A percentile compares a stretch with the other conserved stretches of the same genome.
These are phyloP conservation scores for Trissolcus basalis DNA, from an alignment of 1,140 invertebrate species.

Conservation along the genomic window DNA sequence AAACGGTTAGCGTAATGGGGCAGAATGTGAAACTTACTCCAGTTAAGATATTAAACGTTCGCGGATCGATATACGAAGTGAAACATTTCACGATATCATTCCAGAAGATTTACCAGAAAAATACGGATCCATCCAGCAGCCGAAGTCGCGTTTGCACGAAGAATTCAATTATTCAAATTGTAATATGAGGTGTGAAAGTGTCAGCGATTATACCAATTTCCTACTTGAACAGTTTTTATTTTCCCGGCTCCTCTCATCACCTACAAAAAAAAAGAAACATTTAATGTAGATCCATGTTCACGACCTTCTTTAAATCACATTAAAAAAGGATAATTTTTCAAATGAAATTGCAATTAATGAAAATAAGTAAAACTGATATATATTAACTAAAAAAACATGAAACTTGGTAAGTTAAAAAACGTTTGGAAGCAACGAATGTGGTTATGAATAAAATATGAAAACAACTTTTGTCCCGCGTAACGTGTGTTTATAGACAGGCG, in stretches of 20 bases:
- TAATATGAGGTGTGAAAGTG: slow-evolving; percentile 28
- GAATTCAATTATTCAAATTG: slow-evolving; percentile 40
- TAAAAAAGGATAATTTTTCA: too few relatives aligned
- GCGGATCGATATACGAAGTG: slow-evolving; percentile 58
- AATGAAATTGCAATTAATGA: too few relatives aligned
- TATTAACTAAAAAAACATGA: neutral
- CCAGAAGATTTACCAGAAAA: slow-evolving; percentile 54
- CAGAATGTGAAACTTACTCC: slow-evolving; percentile 70
- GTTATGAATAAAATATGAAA: slow-evolving; percentile 54
- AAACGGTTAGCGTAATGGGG: slow-evolving; percentile 69
- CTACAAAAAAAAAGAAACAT: too few relatives aligned
- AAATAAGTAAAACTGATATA: too few relatives aligned
- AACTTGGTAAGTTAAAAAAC: slow-evolving; percentile 21
- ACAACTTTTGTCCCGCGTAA: slow-evolving; percentile 44
- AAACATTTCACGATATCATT: slow-evolving; percentile 60
- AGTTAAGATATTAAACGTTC: slow-evolving; percentile 67
- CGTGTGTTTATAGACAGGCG: slow-evolving; percentile 51
- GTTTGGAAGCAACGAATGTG: slow-evolving; percentile 41
- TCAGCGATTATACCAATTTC: slow-evolving; percentile 40
- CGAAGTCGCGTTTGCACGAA: slow-evolving; percentile 36
- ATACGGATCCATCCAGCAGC: slow-evolving; percentile 47
- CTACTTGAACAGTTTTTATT: slow-evolving; percentile 8
- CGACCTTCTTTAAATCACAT: too few relatives aligned
- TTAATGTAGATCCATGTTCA: too few relatives aligned
- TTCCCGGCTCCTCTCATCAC: neutral